These are phyloP conservation scores for Melieria crassipennis DNA, from an alignment of 2,888 invertebrate genomes.

Conservation along the genomic window DNA sequence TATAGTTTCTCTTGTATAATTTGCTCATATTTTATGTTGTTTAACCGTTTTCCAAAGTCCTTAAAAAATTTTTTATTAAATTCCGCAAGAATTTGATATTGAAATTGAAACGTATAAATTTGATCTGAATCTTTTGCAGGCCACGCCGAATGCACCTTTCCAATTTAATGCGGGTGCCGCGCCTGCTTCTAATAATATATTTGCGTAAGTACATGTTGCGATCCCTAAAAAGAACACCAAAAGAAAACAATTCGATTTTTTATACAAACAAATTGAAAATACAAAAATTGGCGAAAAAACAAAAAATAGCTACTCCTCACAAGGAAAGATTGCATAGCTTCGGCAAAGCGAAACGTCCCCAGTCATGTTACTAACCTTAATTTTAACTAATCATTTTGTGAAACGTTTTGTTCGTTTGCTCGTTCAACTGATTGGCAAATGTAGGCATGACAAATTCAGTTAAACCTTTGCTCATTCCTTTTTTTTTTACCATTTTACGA, in stretches of 20 bases:
- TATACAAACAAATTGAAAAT: not conserved
- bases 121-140: slow-evolving; percentile 57
- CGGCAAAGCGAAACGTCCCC: slow-evolving; percentile 1
- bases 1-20: no score
- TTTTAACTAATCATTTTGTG: no score
- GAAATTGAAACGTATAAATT: slow-evolving; percentile 11
- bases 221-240: no score
- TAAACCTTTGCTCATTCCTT: no score
- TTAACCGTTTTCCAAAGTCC: no score
- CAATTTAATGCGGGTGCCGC: slow-evolving; percentile 63
- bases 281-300: slow-evolving; percentile 10
- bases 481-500: no score
- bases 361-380: no score
- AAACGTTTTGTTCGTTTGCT: no score
- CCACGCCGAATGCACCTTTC: slow-evolving; percentile 63
- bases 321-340: slow-evolving; percentile 38
- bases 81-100: not conserved
- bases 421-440: no score
- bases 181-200: slow-evolving; percentile 62
- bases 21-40: no score
- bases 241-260: not conserved
- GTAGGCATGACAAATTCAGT: no score
- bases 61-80: not conserved
- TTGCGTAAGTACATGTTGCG: slow-evolving; percentile 62
- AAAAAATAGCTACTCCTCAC: slow-evolving; percentile 13